Evolutionary conservation across 2,113 vertebrate genomes (phyloP).

Genomic region (Epinephelus moara): DNA sequence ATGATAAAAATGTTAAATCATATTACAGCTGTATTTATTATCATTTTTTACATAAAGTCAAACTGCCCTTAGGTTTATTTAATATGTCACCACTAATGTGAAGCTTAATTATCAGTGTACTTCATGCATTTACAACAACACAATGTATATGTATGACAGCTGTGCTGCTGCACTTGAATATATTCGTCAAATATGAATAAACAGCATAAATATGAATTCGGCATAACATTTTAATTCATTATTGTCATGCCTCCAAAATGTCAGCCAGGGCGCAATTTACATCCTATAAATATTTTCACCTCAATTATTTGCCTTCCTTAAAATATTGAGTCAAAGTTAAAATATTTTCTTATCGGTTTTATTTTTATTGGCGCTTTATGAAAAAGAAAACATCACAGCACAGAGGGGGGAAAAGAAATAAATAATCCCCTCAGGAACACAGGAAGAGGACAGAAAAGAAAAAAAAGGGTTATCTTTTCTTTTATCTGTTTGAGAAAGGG

Average conservation of each 20-base stretch:
- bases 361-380: constrained; percentile 33
- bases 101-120: constrained; percentile 66
- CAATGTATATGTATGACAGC: constrained; percentile 78
- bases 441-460: constrained; percentile 24
- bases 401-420: not conserved
- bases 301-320: constrained; percentile 53
- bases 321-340: constrained; percentile 35
- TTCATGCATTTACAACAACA: constrained; percentile 74
- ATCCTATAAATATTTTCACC: constrained; percentile 72
- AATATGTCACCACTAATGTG: constrained; percentile 72
- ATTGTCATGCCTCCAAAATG: constrained; percentile 73
- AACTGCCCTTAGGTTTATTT: constrained; percentile 69
- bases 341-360: constrained; percentile 40
- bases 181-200: constrained; percentile 79
- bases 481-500: constrained; percentile 93
- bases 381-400: not conserved
- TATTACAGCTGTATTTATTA: constrained; percentile 31
- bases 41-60: constrained; percentile 36
- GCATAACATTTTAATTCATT: constrained; percentile 80
- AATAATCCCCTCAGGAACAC: constrained; percentile 52
- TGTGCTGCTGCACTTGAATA: constrained; percentile 54
- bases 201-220: constrained; percentile 74
- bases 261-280: constrained; percentile 73
- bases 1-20: constrained; percentile 22
- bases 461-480: constrained; percentile 79